Conservation (phyloP, 2,888 invertebrate genomes). For the Hirudinaria manillensis region DNA sequence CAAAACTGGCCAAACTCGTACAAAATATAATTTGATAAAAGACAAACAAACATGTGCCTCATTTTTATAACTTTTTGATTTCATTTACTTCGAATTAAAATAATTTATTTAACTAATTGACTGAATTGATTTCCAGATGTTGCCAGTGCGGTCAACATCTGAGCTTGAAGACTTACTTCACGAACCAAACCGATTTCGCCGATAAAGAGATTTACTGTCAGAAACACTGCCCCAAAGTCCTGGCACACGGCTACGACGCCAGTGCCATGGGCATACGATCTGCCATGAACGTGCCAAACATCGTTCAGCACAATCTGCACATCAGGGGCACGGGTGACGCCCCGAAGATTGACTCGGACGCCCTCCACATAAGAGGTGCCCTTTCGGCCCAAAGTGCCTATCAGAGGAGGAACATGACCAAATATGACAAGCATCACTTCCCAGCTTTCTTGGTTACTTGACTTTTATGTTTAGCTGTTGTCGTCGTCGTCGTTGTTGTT, state of each 20-base stretch:
- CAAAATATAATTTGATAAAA: too few species aligned
- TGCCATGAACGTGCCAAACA: slow-evolving; percentile 44
- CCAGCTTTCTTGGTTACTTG: slow-evolving; percentile 50
- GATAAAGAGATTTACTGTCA: slow-evolving; percentile 52
- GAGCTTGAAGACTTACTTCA: slow-evolving; percentile 51
- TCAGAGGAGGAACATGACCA: slow-evolving; percentile 42
- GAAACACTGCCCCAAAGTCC: slow-evolving; percentile 46
- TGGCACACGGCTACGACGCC: slow-evolving; percentile 54
- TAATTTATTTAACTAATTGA: too few species aligned
- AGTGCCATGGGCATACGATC: slow-evolving; percentile 59
- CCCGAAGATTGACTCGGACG: slow-evolving; percentile 68
- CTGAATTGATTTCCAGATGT: too few species aligned
- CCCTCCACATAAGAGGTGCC: slow-evolving; percentile 63
- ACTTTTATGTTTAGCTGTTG: neutral
- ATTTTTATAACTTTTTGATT: too few species aligned
- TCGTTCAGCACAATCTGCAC: slow-evolving; percentile 35
- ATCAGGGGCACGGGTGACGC: slow-evolving; percentile 36
- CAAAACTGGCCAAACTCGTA: too few species aligned
- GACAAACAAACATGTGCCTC: too few species aligned
- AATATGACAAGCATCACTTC: slow-evolving; percentile 47
- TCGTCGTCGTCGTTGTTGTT: neutral
- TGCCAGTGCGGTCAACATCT: slow-evolving; percentile 63
- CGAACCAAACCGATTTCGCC: slow-evolving; percentile 46
- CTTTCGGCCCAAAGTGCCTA: slow-evolving; percentile 48
- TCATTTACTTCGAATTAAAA: too few species aligned